Base-by-base conservation (phyloP, 2,888 invertebrate genomes). In the Eupeodes latifasciatus region DNA sequence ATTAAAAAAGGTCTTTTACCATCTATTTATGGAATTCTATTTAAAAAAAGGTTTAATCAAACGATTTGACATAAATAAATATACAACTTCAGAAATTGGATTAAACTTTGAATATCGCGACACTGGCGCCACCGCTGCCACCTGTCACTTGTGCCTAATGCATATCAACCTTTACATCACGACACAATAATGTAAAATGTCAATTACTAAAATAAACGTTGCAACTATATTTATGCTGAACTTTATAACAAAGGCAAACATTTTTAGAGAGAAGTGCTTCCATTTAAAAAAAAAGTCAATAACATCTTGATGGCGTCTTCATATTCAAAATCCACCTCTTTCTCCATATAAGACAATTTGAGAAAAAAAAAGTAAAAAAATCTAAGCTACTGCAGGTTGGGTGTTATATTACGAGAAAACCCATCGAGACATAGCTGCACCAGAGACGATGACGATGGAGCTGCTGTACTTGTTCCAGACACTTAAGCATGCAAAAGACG, bases 401-500 rank as follows among this genome's bases (percentile, higher is more conserved):
- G 82, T 72, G 72, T 72, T 74, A 40, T 67, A 34, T 76, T 78
- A 61, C 82, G 67, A 79, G 62, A 69, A 62, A 64, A 64, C n/a
- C 19, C 57, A 72, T 57, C 11, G 62, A 69, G 47, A 76, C 61
- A 66, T 47, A 27, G 27, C 49, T 66, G 47, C 66, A 66, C 19
- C 19, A 19, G 57, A 64, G 16, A 71, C 59, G 27, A 27, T 27
- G 27, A 27, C 27, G 27, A 27, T 27, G n/a, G 66, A 51, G 67
- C 5, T 44, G 19, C 19, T 47, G 27, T 79, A 47, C 19, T 16
- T 67, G 57, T 85, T 77, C 85, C 85, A 81, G 67, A 19, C 81
- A 77, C 85, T 85, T 85, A 55, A 67, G 27, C 81, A 81, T 59
- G 59, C 72, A 44, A 71, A 55, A 55, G 47, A 40, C 69, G 81